Evolutionary conservation across 2,888 invertebrate genomes (phyloP).

Genomic region (Temnothorax ravouxi): DNA sequence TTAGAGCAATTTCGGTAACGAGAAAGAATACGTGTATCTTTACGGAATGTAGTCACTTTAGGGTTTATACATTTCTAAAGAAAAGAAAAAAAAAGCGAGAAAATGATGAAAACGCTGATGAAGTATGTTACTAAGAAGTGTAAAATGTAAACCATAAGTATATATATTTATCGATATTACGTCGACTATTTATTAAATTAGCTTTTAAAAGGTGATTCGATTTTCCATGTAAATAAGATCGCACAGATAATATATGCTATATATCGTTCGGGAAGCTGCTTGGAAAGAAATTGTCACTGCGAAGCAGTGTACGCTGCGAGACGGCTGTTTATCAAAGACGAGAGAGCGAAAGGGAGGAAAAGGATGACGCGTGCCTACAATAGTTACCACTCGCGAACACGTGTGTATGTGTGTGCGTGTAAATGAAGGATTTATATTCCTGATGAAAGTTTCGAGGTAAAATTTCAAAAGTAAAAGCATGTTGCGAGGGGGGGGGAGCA

Average conservation of each 20-base stretch:
- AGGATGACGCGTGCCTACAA: slow-evolving; percentile 76
- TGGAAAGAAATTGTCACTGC: background rate
- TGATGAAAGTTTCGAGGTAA: background rate
- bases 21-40: background rate
- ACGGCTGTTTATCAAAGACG: slow-evolving; percentile 4
- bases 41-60: slow-evolving; percentile 49
- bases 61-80: slow-evolving; percentile 60
- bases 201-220: slow-evolving; percentile 18
- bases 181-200: slow-evolving; percentile 33
- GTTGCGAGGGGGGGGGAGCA: background rate
- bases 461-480: no score
- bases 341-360: slow-evolving; percentile 44
- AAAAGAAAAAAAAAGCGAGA: slow-evolving; percentile 7
- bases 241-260: slow-evolving; percentile 18
- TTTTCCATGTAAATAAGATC: slow-evolving; percentile 30
- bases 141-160: slow-evolving; percentile 16
- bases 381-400: slow-evolving; percentile 75
- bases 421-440: slow-evolving; percentile 63
- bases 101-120: background rate
- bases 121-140: background rate
- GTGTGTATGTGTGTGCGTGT: slow-evolving; percentile 50
- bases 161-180: slow-evolving; percentile 37
- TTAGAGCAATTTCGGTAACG: background rate
- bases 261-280: background rate
- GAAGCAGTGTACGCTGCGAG: background rate